phyloP scores from a whole-genome alignment of 1,140 invertebrate species.

The Drosophila nebulosa region DNA sequence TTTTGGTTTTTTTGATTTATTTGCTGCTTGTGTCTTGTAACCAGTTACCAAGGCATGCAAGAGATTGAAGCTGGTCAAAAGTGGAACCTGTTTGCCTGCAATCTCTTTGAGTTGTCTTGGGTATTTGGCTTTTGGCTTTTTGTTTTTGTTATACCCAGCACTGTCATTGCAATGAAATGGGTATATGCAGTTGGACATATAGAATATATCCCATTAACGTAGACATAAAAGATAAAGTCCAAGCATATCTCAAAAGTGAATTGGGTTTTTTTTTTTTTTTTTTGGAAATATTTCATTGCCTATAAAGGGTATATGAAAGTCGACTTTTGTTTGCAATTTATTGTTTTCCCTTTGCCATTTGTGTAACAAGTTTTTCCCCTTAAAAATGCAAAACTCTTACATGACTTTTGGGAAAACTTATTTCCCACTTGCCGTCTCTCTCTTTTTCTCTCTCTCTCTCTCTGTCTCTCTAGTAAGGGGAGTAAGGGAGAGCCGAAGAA shows the following conservation, averaged over 20 bases:
- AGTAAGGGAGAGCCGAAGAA: neutral
- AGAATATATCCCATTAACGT: no score
- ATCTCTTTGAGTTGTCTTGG: neutral
- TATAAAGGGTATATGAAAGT: neutral
- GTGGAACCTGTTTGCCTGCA: conserved; percentile 30
- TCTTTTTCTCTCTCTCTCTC: neutral
- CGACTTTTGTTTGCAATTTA: neutral
- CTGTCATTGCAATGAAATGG: neutral
- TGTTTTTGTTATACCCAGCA: neutral
- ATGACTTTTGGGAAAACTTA: conserved; percentile 2
- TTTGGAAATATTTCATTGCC: no score
- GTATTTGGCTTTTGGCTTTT: neutral
- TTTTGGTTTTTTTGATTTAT: conserved; percentile 29
- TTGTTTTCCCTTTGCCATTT: conserved; percentile 7
- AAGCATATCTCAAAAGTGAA: no score
- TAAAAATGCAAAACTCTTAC: conserved; percentile 12
- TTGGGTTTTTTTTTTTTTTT: no score
- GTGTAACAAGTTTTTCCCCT: neutral
- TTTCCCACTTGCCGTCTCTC: neutral
- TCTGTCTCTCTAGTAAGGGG: neutral
- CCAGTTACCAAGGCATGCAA: conserved; percentile 37
- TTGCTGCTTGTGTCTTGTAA: conserved; percentile 37
- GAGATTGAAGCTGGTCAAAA: conserved; percentile 19
- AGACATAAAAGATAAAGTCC: no score
- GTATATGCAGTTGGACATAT: neutral